These are phyloP conservation scores for Neotragus moschatus DNA, from an alignment of 2,113 vertebrate species.

Conservation along the genomic window DNA sequence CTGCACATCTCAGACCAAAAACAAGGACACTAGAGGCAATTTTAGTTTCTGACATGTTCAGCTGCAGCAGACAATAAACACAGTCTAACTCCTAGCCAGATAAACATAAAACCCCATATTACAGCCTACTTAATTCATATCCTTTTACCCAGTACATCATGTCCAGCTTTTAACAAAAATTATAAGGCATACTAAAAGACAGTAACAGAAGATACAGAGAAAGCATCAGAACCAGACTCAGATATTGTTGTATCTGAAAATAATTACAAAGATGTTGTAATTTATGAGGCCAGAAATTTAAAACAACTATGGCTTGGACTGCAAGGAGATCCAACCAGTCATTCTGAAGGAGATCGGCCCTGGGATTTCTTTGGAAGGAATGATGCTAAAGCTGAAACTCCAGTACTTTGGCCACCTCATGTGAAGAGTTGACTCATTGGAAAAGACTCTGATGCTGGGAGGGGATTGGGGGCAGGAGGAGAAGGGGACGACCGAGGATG, in stretches of 20 bases:
- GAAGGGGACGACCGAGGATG: too few relatives aligned
- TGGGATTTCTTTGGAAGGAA: too few relatives aligned
- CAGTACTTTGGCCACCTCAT: too few relatives aligned
- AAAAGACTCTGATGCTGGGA: too few relatives aligned
- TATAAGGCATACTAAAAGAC: background rate
- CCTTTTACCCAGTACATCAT: background rate
- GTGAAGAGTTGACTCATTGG: too few relatives aligned
- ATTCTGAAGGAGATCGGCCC: too few relatives aligned
- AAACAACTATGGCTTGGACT: background rate
- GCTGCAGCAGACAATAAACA: background rate
- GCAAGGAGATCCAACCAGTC: too few relatives aligned
- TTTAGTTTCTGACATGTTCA: background rate
- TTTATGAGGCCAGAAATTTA: background rate
- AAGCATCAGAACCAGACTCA: background rate
- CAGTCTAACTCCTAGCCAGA: background rate
- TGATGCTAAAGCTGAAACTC: too few relatives aligned
- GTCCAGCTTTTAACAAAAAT: background rate
- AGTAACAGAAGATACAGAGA: background rate
- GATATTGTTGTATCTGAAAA: background rate
- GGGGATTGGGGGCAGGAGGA: too few relatives aligned
- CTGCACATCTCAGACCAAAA: background rate
- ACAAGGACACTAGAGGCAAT: background rate
- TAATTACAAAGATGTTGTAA: background rate
- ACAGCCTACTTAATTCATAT: background rate
- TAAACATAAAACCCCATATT: background rate